Conservation (phyloP, 1,140 invertebrate genomes). For the Listronotus bonariensis region DNA sequence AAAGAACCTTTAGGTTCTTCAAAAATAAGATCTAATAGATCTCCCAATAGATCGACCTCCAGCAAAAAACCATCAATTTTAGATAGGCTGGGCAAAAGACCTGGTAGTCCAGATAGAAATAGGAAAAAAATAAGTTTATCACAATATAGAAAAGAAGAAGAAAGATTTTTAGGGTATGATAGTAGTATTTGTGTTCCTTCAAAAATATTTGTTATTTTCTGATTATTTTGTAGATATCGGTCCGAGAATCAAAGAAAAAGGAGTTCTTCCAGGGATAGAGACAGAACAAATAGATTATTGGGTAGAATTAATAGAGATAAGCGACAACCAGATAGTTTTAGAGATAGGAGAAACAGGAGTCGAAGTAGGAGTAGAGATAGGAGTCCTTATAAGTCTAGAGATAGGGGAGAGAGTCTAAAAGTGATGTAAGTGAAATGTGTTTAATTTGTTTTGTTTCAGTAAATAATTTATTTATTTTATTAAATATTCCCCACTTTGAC, state of each 20-base stretch:
- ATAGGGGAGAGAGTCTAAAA: conserved; percentile 7
- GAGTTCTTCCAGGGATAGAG: conserved; percentile 6
- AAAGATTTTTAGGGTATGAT: conserved; percentile 17
- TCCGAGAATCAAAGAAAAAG: not conserved
- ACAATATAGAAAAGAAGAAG: conserved; percentile 38
- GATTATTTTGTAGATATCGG: not conserved
- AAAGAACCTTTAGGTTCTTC: not conserved
- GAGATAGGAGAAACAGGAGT: conserved; percentile 18
- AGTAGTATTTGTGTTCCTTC: too few species aligned
- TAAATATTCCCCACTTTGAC: too few species aligned
- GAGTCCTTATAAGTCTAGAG: conserved; percentile 21
- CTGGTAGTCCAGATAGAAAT: conserved; percentile 15
- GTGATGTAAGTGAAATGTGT: too few species aligned
- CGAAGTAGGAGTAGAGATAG: conserved; percentile 22
- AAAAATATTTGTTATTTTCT: not conserved
- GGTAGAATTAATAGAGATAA: conserved; percentile 6
- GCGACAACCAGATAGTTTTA: conserved; percentile 16
- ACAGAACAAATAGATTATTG: not conserved
- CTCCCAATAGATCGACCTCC: conserved; percentile 2
- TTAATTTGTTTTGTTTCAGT: too few species aligned
- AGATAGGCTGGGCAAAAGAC: conserved; percentile 44
- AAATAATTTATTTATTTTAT: too few species aligned
- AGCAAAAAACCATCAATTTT: conserved; percentile 43
- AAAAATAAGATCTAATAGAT: not conserved
- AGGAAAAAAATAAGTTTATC: conserved; percentile 34